These are phyloP conservation scores for Pangasius sanitwongsei DNA, from an alignment of 2,797 vertebrate species.

Conservation along the genomic window DNA sequence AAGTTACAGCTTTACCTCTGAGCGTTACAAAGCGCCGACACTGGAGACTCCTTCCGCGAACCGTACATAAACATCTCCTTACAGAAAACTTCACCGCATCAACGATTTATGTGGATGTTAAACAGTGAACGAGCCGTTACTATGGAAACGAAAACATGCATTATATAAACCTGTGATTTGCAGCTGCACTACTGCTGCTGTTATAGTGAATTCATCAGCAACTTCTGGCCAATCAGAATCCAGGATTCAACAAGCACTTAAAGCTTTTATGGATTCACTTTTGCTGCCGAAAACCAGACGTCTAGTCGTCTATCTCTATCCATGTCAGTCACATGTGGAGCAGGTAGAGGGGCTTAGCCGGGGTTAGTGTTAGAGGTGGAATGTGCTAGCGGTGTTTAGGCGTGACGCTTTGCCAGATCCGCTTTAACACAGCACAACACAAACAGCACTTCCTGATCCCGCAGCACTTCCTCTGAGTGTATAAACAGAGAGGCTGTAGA, in stretches of 20 bases:
- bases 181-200: not conserved
- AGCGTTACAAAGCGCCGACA: not conserved
- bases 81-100: no score
- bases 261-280: not conserved
- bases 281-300: not conserved
- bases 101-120: no score
- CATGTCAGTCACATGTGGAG: not conserved
- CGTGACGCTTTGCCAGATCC: conserved; percentile 36
- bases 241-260: not conserved
- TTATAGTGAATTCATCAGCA: not conserved
- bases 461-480: conserved; percentile 12
- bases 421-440: conserved; percentile 44
- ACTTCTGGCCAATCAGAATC: not conserved
- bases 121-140: not conserved
- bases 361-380: conserved; percentile 18
- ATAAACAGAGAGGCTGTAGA: conserved; percentile 32
- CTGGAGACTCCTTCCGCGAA: not conserved
- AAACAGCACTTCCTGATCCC: conserved; percentile 37
- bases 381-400: conserved; percentile 35
- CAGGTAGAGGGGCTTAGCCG: not conserved
- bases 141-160: not conserved
- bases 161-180: not conserved
- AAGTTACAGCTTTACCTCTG: no score
- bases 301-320: conserved; percentile 22
- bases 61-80: not conserved